These are phyloP conservation scores for Phenganax marumi DNA, from an alignment of 92 coral and sea anemone genomes.

Conservation along the genomic window DNA sequence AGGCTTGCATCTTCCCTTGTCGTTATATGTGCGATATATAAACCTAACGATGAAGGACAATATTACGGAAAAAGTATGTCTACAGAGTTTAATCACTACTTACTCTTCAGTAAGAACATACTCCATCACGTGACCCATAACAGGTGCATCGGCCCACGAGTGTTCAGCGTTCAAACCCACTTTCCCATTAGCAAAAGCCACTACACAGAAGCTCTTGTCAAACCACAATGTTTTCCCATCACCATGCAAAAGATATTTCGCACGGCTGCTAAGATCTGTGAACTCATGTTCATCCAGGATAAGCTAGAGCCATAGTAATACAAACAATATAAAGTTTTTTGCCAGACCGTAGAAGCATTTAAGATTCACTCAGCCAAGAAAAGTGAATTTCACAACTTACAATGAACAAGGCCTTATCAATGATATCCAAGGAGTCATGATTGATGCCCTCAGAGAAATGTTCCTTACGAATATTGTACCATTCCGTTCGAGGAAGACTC, in stretches of 20 bases:
- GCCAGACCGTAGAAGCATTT: neutral
- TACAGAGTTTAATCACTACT: slow-evolving; percentile 26
- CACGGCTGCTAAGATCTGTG: slow-evolving; percentile 69
- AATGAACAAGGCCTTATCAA: slow-evolving; percentile 88
- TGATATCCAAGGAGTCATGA: slow-evolving; percentile 73
- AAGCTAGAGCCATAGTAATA: slow-evolving; percentile 49
- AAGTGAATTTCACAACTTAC: slow-evolving; percentile 49
- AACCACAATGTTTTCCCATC: slow-evolving; percentile 95
- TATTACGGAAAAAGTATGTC: neutral
- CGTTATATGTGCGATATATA: slow-evolving; percentile 90
- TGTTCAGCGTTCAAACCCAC: slow-evolving; percentile 91
- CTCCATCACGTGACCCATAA: slow-evolving; percentile 86
- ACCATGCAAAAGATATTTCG: slow-evolving; percentile 88
- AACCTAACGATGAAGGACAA: slow-evolving; percentile 45
- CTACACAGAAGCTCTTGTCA: slow-evolving; percentile 83
- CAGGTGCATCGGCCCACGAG: slow-evolving; percentile 98
- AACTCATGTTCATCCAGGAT: slow-evolving; percentile 76
- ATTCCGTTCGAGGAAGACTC: slow-evolving; percentile 81
- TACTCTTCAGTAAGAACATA: slow-evolving; percentile 84
- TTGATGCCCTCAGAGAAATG: slow-evolving; percentile 84
- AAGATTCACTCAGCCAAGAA: neutral
- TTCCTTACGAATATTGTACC: slow-evolving; percentile 79
- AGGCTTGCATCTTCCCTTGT: slow-evolving; percentile 83
- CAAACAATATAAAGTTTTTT: neutral
- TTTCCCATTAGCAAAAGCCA: slow-evolving; percentile 89